Evolutionary conservation across 2,797 vertebrate genomes (phyloP).

Genomic region (Adrianichthys oophorus): DNA sequence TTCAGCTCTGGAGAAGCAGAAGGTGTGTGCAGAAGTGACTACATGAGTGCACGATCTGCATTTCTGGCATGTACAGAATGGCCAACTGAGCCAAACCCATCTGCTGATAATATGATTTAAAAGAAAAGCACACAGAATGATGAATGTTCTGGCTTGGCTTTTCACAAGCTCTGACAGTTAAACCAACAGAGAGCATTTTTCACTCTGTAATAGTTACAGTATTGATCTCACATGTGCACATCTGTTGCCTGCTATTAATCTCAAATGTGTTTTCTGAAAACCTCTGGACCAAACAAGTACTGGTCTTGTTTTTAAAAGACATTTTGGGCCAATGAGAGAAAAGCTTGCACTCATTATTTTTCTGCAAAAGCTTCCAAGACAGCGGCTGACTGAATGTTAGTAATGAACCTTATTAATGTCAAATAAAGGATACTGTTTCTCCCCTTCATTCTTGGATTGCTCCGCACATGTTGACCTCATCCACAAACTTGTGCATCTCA

Average conservation of each 20-base stretch:
- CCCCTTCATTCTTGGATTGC: conserved; percentile 41
- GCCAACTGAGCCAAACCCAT: conserved; percentile 49
- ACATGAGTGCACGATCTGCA: neutral
- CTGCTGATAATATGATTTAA: conserved; percentile 52
- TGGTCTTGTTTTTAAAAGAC: conserved; percentile 16
- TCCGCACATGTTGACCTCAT: conserved; percentile 58
- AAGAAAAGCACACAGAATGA: conserved; percentile 40
- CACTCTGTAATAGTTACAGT: conserved; percentile 20
- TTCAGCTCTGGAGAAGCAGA: conserved; percentile 16
- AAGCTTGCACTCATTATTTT: conserved; percentile 32
- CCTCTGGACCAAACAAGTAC: conserved; percentile 9
- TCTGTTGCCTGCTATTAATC: conserved; percentile 46
- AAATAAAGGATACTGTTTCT: conserved; percentile 52
- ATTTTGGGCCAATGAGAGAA: conserved; percentile 14
- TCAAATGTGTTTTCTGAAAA: conserved; percentile 21
- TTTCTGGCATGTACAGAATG: conserved; percentile 37
- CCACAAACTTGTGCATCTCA: conserved; percentile 48
- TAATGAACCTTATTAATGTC: conserved; percentile 57
- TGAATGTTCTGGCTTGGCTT: conserved; percentile 38
- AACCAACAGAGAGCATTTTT: conserved; percentile 47
- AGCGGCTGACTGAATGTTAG: conserved; percentile 32
- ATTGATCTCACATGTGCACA: conserved; percentile 54
- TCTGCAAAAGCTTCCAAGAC: conserved; percentile 32
- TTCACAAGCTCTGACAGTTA: conserved; percentile 40
- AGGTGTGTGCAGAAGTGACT: conserved; percentile 12